phyloP scores from a whole-genome alignment of 2,797 vertebrate species.

The Sebastes kiyomatsui region DNA sequence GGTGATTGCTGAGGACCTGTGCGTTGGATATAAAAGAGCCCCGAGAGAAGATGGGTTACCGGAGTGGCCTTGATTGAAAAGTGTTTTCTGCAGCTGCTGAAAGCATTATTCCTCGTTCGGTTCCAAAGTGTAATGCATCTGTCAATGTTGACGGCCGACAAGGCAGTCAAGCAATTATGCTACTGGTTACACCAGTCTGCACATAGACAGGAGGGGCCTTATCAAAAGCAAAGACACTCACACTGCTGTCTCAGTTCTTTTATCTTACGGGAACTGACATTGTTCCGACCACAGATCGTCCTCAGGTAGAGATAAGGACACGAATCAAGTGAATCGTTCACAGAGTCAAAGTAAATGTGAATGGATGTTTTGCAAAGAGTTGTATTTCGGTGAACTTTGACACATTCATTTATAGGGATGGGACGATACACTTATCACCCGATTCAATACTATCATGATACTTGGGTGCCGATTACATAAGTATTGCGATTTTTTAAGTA shows the following conservation, averaged over 20 bases:
- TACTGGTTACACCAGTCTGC: neutral
- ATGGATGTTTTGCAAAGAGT: neutral
- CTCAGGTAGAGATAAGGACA: neutral
- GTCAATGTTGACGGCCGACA: neutral
- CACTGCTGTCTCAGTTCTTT: neutral
- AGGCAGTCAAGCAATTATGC: neutral
- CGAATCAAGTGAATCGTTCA: neutral
- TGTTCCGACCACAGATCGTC: neutral
- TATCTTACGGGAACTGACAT: neutral
- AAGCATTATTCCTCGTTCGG: neutral
- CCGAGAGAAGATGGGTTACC: neutral
- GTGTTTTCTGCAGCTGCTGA: constrained; percentile 25
- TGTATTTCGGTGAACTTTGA: no score
- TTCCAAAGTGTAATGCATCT: neutral
- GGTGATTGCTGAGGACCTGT: constrained; percentile 34
- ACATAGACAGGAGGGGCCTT: neutral
- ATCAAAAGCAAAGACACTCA: neutral
- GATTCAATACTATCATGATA: rapidly evolving
- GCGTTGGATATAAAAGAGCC: constrained; percentile 34
- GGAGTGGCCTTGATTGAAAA: constrained; percentile 41
- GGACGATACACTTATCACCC: no score
- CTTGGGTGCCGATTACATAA: no score
- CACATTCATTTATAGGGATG: no score
- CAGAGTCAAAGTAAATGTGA: neutral
- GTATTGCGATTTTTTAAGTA: no score